Evolutionary conservation across 2,797 vertebrate genomes (phyloP), one percentile per base, ranked within the genome.

Genomic region (Microtus californicus): DNA sequence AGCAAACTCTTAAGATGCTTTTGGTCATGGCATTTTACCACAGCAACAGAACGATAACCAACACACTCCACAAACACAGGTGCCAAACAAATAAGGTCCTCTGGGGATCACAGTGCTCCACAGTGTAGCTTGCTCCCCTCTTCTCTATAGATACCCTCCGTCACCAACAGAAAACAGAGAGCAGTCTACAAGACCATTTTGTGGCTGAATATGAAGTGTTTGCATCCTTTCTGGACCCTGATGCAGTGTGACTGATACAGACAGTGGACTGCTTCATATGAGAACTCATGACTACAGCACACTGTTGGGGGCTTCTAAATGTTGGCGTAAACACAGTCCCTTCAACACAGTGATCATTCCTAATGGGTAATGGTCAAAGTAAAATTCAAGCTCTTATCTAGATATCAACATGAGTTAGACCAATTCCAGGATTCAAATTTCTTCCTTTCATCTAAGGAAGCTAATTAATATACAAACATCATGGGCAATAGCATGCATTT

Each of bases 371-470:
- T 25, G 79, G 51, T 65, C 73, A 73, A 43, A 79, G 10, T 56
- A 65, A 63, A 51, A 21, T 37, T 65, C 56, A 89, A 91, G 73
- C 71, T 93, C 48, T 91, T 61, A 81, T 51, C 31, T 40, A 51
- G 48, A 34, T 65, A 67, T 37, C 78, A 61, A 92, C 92, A 88
- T 43, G 65, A 81, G 65, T 63, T 34, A 74, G 5, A 54, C 48
- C 88, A 40, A 87, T 0, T 40, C 3, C 76, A 82, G 0, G 87
- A 56, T 14, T 69, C 14, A 54, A 77, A 54, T 71, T 65, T 67
- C 83, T 51, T 31, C 27, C 51, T 51, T 56, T 45, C 17, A 51
- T 5, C 13, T 43, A 89, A 67, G 27, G 89, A 81, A 82, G 67
- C 14, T 65, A 81, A 19, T 40, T 48, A 40, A 25, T 29, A 54